Evolutionary conservation across 2,113 vertebrate genomes (phyloP), one percentile per base, ranked within the genome.

Genomic region (Octodon degus): DNA sequence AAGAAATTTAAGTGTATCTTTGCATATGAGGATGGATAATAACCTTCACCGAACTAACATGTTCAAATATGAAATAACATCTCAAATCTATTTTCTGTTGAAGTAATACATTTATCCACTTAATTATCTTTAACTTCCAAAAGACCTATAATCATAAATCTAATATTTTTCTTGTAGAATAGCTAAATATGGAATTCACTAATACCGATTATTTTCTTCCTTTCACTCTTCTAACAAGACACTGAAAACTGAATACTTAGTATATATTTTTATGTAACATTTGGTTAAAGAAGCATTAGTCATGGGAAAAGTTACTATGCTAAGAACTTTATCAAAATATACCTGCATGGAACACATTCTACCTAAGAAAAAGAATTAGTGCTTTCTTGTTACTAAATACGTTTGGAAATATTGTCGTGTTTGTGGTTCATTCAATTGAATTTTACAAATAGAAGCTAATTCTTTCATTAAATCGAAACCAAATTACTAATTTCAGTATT

Each of bases 331-430:
- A 70, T 97, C 90, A 96, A 74, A 98, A 93, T 62, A 98, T 84
- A 97, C 86, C 96, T 92, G 93, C 4, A 34, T 97, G 94, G 95
- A 98, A 97, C 96, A 97, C 79, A 91, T 53, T 96, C 83, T 97
- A 84, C 86, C 98, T 97, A 96, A 97, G 91, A 93, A 94, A 94
- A 87, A 94, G 94, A 77, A 93, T 97, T 97, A 97, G 96, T 97
- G 86, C 67, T 95, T 95, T 98, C 16, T 98, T 55, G 70, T 97
- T 97, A 96, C 96, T 98, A 96, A 98, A 94, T 97, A 95, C 82
- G 62, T 94, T 86, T 43, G 7, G 34, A 95, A 95, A 96, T 85
- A 72, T 95, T 91, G 89, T 95, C 97, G 93, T 88, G 55, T 63
- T 95, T 98, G 93, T 97, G 96, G 97, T 95, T 95, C 65, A 95